Conservation (phyloP, 2,113 vertebrate species). For the Ochotona curzoniae region DNA sequence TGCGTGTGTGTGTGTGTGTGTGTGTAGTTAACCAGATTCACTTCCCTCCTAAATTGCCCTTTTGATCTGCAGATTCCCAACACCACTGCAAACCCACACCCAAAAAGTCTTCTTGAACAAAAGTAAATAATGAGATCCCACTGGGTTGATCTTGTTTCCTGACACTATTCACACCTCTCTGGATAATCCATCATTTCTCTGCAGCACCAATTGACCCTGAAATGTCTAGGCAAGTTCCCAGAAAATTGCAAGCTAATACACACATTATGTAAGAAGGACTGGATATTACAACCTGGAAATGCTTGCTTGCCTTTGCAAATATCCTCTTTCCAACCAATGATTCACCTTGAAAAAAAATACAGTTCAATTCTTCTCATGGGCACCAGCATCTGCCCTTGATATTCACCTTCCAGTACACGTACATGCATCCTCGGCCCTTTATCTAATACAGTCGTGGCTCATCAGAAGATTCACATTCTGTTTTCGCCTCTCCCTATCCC, state of each 20-base stretch:
- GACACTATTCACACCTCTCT: conserved; percentile 64
- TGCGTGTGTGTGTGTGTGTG: too few species aligned
- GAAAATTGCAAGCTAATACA: conserved; percentile 54
- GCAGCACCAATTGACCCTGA: conserved; percentile 61
- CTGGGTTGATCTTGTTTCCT: conserved; percentile 56
- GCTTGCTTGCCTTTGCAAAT: conserved; percentile 14
- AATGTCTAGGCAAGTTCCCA: conserved; percentile 71
- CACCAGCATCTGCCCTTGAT: background rate
- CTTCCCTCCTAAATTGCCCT: background rate
- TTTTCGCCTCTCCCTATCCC: background rate
- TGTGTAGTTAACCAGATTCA: background rate
- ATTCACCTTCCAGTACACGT: background rate
- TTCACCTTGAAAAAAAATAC: background rate
- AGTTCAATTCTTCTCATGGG: background rate
- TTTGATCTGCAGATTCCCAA: conserved; percentile 39
- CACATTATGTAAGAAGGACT: background rate
- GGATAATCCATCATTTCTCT: conserved; percentile 72
- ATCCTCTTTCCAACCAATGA: background rate
- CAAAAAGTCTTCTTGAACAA: conserved; percentile 47
- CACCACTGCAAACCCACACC: background rate
- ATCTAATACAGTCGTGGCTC: background rate
- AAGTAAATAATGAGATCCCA: conserved; percentile 61
- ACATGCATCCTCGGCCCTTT: background rate
- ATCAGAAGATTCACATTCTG: background rate
- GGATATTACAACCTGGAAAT: conserved; percentile 30